Conservation (phyloP, 2,888 invertebrate species). For the Drosophila buzzatii region DNA sequence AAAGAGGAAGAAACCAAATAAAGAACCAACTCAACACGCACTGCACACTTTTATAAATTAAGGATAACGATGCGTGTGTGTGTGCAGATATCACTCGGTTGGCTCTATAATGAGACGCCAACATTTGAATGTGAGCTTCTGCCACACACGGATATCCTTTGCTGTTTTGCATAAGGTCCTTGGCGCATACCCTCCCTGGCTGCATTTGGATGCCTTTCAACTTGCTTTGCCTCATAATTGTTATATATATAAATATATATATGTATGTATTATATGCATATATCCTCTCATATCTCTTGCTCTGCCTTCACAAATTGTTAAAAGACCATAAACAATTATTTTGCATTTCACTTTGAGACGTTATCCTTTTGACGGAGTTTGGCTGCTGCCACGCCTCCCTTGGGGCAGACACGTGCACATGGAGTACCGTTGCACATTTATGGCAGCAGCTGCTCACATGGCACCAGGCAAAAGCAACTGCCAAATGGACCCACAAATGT, state of each 20-base stretch:
- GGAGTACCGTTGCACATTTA: conserved; percentile 55
- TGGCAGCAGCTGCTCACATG: conserved; percentile 34
- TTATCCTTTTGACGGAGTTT: conserved; percentile 55
- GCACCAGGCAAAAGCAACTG: background rate
- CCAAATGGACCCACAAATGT: conserved; percentile 20
- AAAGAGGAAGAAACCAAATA: background rate
- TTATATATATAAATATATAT: conserved; percentile 45
- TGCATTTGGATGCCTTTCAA: conserved; percentile 36
- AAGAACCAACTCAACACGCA: conserved; percentile 23
- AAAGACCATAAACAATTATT: conserved; percentile 83
- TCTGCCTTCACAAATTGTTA: conserved; percentile 72
- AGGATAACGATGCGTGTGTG: conserved; percentile 72
- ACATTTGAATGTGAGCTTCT: conserved; percentile 4
- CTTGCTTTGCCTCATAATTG: conserved; percentile 64
- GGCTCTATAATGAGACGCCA: conserved; percentile 68
- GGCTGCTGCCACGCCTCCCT: conserved; percentile 6
- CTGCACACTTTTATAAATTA: conserved; percentile 77
- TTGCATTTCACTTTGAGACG: conserved; percentile 73
- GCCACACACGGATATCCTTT: conserved; percentile 42
- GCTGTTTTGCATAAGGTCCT: conserved; percentile 65
- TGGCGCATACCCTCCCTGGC: background rate
- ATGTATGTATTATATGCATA: conserved; percentile 31
- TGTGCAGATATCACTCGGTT: conserved; percentile 47
- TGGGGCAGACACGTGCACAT: conserved; percentile 37
- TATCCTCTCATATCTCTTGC: background rate